Percentiles rank a stretch among this genome's conserved stretches.
Evolutionary conservation across 1,140 invertebrate species (phyloP).

Genomic region (Caenorhabditis tropicalis): DNA sequence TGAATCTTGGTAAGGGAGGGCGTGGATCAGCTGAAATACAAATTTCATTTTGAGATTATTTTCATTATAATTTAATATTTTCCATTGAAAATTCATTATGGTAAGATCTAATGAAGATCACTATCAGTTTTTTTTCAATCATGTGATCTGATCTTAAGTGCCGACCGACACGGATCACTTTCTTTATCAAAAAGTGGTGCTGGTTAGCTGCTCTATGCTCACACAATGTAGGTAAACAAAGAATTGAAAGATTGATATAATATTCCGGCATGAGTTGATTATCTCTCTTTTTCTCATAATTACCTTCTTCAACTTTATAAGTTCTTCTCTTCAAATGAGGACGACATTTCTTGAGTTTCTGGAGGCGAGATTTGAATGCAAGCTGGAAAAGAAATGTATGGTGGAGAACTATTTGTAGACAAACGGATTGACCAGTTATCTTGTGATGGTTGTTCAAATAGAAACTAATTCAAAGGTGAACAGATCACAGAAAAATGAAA

Average conservation of each 20-base stretch:
- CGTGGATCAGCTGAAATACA: slow-evolving; percentile 20
- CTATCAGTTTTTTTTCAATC: slow-evolving; percentile 7
- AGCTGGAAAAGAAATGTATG: background rate
- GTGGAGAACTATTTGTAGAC: background rate
- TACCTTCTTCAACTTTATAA: slow-evolving; percentile 37
- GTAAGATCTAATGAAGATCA: background rate
- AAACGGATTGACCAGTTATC: background rate
- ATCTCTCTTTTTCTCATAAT: background rate
- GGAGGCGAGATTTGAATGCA: slow-evolving; percentile 19
- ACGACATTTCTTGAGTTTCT: slow-evolving; percentile 14
- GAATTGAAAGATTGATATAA: background rate
- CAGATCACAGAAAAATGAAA: background rate
- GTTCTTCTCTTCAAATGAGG: slow-evolving; percentile 22
- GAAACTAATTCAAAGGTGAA: background rate
- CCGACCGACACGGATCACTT: slow-evolving; percentile 15
- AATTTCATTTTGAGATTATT: background rate
- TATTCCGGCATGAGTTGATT: background rate
- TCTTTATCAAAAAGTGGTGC: slow-evolving; percentile 22
- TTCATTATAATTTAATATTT: no score
- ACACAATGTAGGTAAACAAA: slow-evolving; percentile 24
- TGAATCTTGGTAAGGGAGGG: slow-evolving; percentile 2
- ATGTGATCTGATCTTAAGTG: slow-evolving; percentile 29
- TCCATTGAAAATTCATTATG: background rate
- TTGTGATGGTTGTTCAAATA: background rate
- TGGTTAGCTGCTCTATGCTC: background rate